These are phyloP conservation scores for Gymnothorax javanicus DNA, from an alignment of 2,797 vertebrate genomes.

Conservation along the genomic window DNA sequence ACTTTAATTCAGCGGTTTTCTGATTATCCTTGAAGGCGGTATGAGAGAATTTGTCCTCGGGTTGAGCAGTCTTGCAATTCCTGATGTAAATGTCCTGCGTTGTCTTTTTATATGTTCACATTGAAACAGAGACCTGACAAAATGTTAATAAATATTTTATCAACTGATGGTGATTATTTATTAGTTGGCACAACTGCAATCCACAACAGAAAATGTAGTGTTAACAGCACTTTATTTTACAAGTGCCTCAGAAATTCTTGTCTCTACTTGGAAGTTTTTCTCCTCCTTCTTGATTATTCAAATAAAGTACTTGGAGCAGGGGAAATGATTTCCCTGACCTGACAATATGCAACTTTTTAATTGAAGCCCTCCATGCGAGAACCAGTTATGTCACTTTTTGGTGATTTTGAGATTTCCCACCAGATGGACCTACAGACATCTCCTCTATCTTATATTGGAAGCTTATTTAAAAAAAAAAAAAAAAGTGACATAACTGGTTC, in stretches of 20 bases:
- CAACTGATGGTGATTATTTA: constrained; percentile 77
- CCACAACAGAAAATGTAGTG: background rate
- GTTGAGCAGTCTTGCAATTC: constrained; percentile 77
- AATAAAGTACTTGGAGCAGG: too few relatives aligned
- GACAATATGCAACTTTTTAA: background rate
- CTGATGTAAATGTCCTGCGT: constrained; percentile 76
- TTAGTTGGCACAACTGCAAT: constrained; percentile 61
- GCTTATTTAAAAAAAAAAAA: too few relatives aligned
- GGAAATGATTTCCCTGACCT: too few relatives aligned
- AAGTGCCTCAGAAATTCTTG: background rate
- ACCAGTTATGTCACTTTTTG: too few relatives aligned
- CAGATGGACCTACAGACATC: too few relatives aligned
- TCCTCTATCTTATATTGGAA: too few relatives aligned
- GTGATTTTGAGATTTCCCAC: too few relatives aligned
- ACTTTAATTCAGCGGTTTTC: background rate
- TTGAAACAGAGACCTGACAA: constrained; percentile 74
- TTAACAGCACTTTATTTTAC: background rate
- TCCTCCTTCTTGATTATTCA: too few relatives aligned
- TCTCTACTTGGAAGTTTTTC: too few relatives aligned
- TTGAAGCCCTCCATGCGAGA: too few relatives aligned
- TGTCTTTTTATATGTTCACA: constrained; percentile 81
- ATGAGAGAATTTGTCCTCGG: constrained; percentile 40
- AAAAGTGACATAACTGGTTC: too few relatives aligned
- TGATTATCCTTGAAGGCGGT: constrained; percentile 36
- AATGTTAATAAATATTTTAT: constrained; percentile 78